Base-by-base conservation (phyloP, 2,888 invertebrate genomes). In the Tachystola acroxantha region DNA sequence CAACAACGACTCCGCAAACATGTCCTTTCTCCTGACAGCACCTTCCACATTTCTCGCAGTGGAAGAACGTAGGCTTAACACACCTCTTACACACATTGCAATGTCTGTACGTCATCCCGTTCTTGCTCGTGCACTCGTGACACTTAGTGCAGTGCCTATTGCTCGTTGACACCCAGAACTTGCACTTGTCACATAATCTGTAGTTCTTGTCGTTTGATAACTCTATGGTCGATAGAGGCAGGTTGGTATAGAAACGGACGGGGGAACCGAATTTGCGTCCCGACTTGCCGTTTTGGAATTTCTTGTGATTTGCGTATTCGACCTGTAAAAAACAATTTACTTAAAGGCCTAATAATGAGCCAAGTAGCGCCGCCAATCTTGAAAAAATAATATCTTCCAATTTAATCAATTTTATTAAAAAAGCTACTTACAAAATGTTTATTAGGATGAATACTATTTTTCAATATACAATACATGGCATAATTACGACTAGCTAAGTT, bases 231-330 rank as follows among this genome's bases (percentile, higher is more conserved):
- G 74, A 56, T 1, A 89, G 68, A 0, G 90, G 88, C 11, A 96
- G 76, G 71, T 96, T 97, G 1, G 96, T 97, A 62, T 96, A 97
- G 50, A 97, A 90, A 9, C 97, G 88, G 1, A 97, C 94, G 0
- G 96, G 96, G 0, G 96, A 96, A 0, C 94, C 94, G 16, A 91
- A 84, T 63, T 93, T 93, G 22, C 91, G 88, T 1, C 90, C 93
- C 12, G 91, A 88, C 12, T 89, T 89, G 22, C 86, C 77, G 46
- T 88, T 89, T 51, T 91, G 88, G 73, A 94, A 95, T 50, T 92
- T 85, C 29, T 89, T 88, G 78, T 95, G 95, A 76, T 96, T 95
- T 35, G 90, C 90, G 69, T 96, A 96, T 55, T 92, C 91, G 1
- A 95, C 92, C 89, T 94, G 91, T 53, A 57, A 27, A 25, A 24